Evolutionary conservation across 2,888 invertebrate species (phyloP).

Genomic region (Auanema sp.): DNA sequence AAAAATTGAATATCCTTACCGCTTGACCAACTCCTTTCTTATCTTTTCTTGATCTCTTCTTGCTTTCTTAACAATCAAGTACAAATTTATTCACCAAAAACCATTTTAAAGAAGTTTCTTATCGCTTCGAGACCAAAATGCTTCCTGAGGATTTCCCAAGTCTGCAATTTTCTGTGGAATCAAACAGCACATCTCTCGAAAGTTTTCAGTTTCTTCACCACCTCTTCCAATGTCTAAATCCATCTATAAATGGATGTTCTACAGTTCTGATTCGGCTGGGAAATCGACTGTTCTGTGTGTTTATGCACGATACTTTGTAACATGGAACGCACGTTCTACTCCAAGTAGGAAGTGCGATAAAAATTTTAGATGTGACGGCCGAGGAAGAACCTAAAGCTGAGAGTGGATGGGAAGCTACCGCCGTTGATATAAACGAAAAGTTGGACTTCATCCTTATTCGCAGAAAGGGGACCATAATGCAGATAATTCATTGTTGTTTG

Average conservation of each 20-base stretch:
- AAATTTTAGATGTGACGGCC: constrained; percentile 9
- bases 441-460: constrained; percentile 13
- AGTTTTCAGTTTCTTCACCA: background rate
- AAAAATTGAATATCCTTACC: too few relatives aligned
- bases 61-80: too few relatives aligned
- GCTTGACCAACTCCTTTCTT: too few relatives aligned
- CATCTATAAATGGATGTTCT: constrained; percentile 18
- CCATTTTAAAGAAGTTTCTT: too few relatives aligned
- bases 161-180: too few relatives aligned
- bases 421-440: constrained; percentile 13
- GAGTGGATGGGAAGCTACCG: constrained; percentile 5
- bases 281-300: constrained; percentile 18
- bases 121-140: too few relatives aligned
- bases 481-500: constrained; percentile 13
- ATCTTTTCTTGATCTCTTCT: too few relatives aligned
- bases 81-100: too few relatives aligned
- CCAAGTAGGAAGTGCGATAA: constrained; percentile 9
- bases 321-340: constrained; percentile 16
- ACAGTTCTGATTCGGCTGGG: constrained; percentile 9
- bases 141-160: too few relatives aligned
- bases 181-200: too few relatives aligned
- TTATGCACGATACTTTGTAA: constrained; percentile 16
- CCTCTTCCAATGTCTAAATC: constrained; percentile 13
- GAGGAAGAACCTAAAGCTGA: constrained; percentile 12
- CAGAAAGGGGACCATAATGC: constrained; percentile 9